A percentile compares a stretch with the other conserved stretches of the same genome.
Evolutionary conservation across 2,113 vertebrate genomes (phyloP).

Genomic region (Bathybates hornii): DNA sequence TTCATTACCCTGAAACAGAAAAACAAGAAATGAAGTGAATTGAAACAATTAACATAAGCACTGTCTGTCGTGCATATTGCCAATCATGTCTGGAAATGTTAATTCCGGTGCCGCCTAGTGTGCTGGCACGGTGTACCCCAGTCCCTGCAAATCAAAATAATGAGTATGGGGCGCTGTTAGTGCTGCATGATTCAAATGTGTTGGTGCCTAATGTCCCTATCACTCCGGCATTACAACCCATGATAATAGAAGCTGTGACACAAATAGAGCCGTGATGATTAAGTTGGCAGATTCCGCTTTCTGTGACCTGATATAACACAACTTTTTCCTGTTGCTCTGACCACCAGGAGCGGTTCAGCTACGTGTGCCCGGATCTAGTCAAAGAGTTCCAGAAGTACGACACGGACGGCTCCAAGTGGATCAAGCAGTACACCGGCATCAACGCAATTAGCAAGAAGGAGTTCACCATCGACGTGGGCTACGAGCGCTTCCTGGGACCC

Average conservation of each 20-base stretch:
- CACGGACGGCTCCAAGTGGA: slow-evolving; percentile 94
- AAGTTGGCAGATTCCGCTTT: neutral
- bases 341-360: slow-evolving; percentile 90
- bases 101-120: neutral
- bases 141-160: neutral
- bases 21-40: neutral
- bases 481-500: slow-evolving; percentile 94
- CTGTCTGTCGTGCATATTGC: neutral
- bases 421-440: slow-evolving; percentile 97
- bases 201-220: neutral
- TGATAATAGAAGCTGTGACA: neutral
- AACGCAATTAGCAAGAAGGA: slow-evolving; percentile 97
- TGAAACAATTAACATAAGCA: neutral
- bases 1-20: neutral
- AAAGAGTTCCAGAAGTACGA: slow-evolving; percentile 99
- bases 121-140: neutral
- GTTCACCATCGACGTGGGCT: slow-evolving; percentile 96
- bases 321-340: neutral
- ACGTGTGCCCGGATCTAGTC: slow-evolving; percentile 95
- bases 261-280: neutral
- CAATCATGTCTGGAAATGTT: neutral
- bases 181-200: neutral
- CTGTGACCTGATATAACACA: neutral
- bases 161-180: neutral
- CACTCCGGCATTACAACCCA: neutral